Evolutionary conservation across 2,797 vertebrate genomes (phyloP).

Genomic region (Sebastes diploproa): DNA sequence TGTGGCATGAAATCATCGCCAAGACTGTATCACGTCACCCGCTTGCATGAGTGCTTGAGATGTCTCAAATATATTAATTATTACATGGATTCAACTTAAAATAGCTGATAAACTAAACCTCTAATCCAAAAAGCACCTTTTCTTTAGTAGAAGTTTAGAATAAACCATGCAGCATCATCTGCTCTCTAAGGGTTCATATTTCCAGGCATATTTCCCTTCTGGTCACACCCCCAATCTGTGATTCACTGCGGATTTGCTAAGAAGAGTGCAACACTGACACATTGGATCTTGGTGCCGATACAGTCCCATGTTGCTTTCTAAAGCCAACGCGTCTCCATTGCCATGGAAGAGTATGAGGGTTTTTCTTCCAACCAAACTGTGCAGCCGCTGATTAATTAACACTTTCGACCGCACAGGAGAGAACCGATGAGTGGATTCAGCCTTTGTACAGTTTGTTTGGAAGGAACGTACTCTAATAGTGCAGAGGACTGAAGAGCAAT

Average conservation of each 20-base stretch:
- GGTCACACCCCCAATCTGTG: neutral
- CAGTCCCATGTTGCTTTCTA: neutral
- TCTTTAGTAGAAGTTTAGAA: neutral
- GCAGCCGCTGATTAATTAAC: slow-evolving; percentile 25
- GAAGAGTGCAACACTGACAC: slow-evolving; percentile 1
- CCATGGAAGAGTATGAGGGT: neutral
- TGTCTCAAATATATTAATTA: neutral
- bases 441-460: neutral
- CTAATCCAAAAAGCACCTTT: too few species aligned
- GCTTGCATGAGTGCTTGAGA: neutral
- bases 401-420: slow-evolving; percentile 8
- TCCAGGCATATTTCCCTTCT: slow-evolving; percentile 1
- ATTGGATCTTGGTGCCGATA: neutral
- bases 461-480: neutral
- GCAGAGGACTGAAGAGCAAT: neutral
- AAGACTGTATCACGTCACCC: neutral
- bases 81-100: neutral
- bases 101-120: neutral
- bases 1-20: too few species aligned
- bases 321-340: neutral
- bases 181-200: neutral
- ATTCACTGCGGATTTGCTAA: neutral
- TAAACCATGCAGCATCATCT: neutral
- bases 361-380: slow-evolving; percentile 1
- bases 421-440: slow-evolving; percentile 18